phyloP scores from a whole-genome alignment of 1,140 invertebrate genomes.

The Telenomus remus region DNA sequence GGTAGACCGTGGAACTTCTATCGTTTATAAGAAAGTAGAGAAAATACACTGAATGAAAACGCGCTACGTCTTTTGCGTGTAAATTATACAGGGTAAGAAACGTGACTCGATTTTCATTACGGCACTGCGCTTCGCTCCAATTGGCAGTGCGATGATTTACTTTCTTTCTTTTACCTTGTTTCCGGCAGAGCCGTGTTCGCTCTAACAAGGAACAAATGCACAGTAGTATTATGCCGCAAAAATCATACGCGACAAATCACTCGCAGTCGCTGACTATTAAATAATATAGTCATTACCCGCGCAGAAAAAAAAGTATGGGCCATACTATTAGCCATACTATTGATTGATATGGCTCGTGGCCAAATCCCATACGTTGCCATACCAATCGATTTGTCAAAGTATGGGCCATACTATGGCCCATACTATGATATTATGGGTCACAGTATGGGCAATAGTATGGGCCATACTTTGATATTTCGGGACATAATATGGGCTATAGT shows the following conservation, averaged over 20 bases:
- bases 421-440: no score
- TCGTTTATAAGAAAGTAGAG: constrained; percentile 41
- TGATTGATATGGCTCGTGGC: no score
- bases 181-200: constrained; percentile 20
- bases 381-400: no score
- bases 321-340: no score
- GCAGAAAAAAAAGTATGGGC: no score
- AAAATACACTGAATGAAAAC: constrained; percentile 42
- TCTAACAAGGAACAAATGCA: constrained; percentile 39
- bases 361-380: no score
- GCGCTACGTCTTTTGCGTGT: constrained; percentile 45
- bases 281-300: no score
- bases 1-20: constrained; percentile 13
- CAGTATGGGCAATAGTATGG: no score
- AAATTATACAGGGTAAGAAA: constrained; percentile 45
- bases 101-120: constrained; percentile 45
- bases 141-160: constrained; percentile 51
- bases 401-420: no score
- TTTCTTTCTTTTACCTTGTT: constrained; percentile 38
- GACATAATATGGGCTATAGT: no score
- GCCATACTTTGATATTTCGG: no score
- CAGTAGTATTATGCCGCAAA: constrained; percentile 3
- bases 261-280: constrained; percentile 11
- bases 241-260: constrained; percentile 25
- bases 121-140: constrained; percentile 38